Evolutionary conservation across 2,113 vertebrate species (phyloP).

Genomic region (Bufo gargarizans): DNA sequence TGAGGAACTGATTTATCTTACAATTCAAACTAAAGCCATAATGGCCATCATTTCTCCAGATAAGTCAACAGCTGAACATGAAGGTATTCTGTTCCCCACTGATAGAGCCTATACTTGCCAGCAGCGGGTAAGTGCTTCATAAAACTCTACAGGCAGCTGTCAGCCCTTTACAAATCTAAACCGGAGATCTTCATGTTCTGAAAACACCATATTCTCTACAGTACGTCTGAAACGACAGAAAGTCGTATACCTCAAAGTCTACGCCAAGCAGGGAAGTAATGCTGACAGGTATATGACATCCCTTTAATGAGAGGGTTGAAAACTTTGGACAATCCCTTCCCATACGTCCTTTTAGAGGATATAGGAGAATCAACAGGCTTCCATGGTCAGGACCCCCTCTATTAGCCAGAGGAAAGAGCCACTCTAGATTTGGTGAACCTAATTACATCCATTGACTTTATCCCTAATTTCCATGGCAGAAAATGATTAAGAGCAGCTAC

Average conservation of each 20-base stretch:
- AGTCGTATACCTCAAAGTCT: not conserved
- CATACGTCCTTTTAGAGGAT: not conserved
- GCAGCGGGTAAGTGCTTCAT: conserved; percentile 16
- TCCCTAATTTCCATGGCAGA: no score
- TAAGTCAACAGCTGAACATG: conserved; percentile 17
- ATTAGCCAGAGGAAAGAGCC: not conserved
- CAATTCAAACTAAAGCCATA: conserved; percentile 3
- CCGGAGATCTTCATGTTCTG: not conserved
- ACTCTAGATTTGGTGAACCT: not conserved
- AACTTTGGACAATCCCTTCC: not conserved
- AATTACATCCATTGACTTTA: not conserved
- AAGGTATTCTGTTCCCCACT: conserved; percentile 3
- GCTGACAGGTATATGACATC: not conserved
- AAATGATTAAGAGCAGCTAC: not conserved
- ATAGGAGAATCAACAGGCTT: no score
- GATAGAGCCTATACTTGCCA: not conserved
- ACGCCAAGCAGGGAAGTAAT: not conserved
- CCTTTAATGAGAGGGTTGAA: not conserved
- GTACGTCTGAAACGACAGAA: not conserved
- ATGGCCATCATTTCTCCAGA: conserved; percentile 16
- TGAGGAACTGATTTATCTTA: conserved; percentile 17
- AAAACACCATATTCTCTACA: not conserved
- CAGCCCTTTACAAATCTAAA: conserved; percentile 20
- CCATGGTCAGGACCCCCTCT: not conserved
- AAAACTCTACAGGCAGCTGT: conserved; percentile 12